Evolutionary conservation across 2,113 vertebrate genomes (phyloP).

Genomic region (Rhabdomys dilectus): DNA sequence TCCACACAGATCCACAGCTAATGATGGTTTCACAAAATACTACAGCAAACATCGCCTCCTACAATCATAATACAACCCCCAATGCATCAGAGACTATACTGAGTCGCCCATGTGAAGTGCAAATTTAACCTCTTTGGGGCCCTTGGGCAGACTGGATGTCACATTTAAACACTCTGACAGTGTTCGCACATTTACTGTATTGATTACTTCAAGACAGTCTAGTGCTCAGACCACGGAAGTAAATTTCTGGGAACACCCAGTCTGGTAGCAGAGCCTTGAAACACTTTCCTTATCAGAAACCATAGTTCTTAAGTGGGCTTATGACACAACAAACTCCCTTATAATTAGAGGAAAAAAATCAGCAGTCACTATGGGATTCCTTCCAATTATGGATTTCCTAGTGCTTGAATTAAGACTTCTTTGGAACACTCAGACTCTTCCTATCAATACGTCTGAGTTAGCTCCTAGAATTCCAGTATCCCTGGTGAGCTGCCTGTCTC

Average conservation of each 20-base stretch:
- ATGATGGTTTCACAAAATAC: not conserved
- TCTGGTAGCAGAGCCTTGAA: conserved; percentile 22
- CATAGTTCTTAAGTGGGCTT: conserved; percentile 63
- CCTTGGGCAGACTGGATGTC: not conserved
- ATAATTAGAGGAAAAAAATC: conserved; percentile 74
- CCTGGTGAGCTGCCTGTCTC: conserved; percentile 55
- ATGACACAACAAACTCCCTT: conserved; percentile 62
- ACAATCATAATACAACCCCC: not conserved
- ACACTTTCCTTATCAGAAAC: conserved; percentile 50
- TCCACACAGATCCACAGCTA: not conserved
- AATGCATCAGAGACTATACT: not conserved
- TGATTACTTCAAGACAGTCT: conserved; percentile 20
- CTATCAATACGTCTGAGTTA: conserved; percentile 70
- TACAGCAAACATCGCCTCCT: not conserved
- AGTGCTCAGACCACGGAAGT: not conserved
- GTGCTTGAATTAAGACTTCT: conserved; percentile 65
- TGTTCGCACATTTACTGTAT: not conserved
- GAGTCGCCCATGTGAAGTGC: not conserved
- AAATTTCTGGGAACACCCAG: conserved; percentile 60
- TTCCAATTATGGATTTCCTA: conserved; percentile 71
- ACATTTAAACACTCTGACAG: conserved; percentile 3
- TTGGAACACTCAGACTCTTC: conserved; percentile 46
- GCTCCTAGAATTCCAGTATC: conserved; percentile 59
- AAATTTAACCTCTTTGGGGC: not conserved
- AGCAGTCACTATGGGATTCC: conserved; percentile 54